phyloP scores from a whole-genome alignment of 1,140 invertebrate genomes.

The Zaprionus kolodkinae region DNA sequence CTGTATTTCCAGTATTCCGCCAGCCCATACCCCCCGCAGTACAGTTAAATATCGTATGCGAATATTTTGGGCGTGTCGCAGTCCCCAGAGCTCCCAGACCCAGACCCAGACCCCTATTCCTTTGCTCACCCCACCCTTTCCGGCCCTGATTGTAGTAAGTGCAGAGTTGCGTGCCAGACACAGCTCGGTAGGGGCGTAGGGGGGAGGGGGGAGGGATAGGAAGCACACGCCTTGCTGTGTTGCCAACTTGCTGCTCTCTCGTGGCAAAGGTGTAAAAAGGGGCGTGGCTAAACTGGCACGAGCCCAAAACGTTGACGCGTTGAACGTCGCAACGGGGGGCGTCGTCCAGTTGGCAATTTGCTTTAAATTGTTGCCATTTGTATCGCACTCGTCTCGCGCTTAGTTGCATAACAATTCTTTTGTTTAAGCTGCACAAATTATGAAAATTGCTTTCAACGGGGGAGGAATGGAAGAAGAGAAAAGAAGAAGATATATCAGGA shows the following conservation, averaged over 20 bases:
- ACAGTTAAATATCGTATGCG: conserved; percentile 31
- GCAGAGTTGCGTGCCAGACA: conserved; percentile 69
- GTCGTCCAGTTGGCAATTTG: conserved; percentile 67
- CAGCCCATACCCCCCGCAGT: not conserved
- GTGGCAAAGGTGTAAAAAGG: conserved; percentile 67
- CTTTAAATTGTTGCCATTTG: conserved; percentile 80
- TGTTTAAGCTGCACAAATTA: conserved; percentile 72
- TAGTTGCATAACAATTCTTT: conserved; percentile 71
- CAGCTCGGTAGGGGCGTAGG: not conserved
- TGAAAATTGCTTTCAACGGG: conserved; percentile 60
- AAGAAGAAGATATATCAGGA: not conserved
- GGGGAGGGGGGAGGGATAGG: too few species aligned
- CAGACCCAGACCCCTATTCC: not conserved
- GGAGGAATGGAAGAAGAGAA: not conserved
- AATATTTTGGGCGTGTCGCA: conserved; percentile 59
- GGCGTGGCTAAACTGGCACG: conserved; percentile 57
- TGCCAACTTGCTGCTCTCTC: conserved; percentile 42
- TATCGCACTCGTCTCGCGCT: conserved; percentile 52
- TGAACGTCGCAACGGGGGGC: conserved; percentile 35
- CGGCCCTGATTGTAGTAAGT: conserved; percentile 55
- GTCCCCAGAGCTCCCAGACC: not conserved
- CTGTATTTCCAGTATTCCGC: conserved; percentile 18
- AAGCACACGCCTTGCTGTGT: conserved; percentile 55
- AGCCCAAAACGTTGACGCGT: conserved; percentile 53
- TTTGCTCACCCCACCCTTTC: not conserved